A percentile compares a stretch with the other conserved stretches of the same genome.
phyloP scores from a whole-genome alignment of 2,113 vertebrate species.

The Odocoileus virginianus region DNA sequence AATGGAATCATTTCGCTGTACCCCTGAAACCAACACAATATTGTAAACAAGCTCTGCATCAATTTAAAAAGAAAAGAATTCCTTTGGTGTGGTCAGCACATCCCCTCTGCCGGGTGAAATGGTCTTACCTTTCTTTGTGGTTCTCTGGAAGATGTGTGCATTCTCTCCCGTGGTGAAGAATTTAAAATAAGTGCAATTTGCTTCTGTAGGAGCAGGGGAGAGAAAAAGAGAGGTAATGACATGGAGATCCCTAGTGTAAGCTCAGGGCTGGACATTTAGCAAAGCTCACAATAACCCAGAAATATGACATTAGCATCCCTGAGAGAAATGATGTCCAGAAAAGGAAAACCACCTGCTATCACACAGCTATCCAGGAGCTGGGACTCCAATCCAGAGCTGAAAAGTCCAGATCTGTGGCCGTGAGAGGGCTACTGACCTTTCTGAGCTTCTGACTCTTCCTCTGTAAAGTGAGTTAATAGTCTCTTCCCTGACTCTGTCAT shows the following conservation, averaged over 20 bases:
- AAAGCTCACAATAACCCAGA: background rate
- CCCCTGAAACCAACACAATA: background rate
- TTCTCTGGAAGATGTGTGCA: conserved; percentile 89
- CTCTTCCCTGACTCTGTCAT: background rate
- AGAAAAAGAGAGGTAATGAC: background rate
- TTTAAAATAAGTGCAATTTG: conserved; percentile 93
- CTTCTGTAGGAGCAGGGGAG: conserved; percentile 79
- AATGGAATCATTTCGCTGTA: background rate
- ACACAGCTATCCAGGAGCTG: background rate
- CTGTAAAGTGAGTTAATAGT: background rate
- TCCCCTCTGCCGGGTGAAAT: rapidly evolving
- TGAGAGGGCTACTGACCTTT: background rate
- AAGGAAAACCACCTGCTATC: background rate
- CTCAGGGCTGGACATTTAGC: background rate
- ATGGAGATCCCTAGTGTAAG: too few relatives aligned
- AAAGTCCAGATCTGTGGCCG: background rate
- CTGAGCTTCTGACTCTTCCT: background rate
- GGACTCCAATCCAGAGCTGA: background rate
- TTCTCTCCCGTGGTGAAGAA: conserved; percentile 93
- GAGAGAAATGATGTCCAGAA: background rate
- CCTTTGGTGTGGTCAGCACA: rapidly evolving
- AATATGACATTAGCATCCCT: background rate
- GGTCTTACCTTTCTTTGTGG: conserved; percentile 88
- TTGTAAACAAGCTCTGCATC: background rate
- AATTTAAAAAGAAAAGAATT: background rate